Conservation (phyloP, 2,888 invertebrate genomes). For the Netelia virgata region DNA sequence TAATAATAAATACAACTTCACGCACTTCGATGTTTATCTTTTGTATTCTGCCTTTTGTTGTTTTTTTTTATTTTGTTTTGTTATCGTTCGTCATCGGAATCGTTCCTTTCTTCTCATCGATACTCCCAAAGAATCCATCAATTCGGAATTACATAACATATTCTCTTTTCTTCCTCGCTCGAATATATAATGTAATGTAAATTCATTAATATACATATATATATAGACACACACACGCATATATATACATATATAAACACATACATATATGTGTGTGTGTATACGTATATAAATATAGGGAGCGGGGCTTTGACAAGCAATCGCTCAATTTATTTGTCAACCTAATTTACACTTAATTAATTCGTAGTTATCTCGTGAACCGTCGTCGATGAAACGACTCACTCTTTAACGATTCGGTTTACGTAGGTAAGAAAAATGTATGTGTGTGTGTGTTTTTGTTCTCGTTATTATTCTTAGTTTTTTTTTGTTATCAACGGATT, state of each 20-base stretch:
- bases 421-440: constrained; percentile 50
- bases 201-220: constrained; percentile 9
- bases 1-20: constrained; percentile 69
- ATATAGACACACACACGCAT: constrained; percentile 10
- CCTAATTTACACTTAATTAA: constrained; percentile 52
- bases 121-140: constrained; percentile 6
- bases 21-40: constrained; percentile 38
- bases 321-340: constrained; percentile 47
- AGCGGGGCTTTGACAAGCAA: constrained; percentile 40
- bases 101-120: not conserved
- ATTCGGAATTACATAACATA: constrained; percentile 40
- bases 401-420: constrained; percentile 41
- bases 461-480: constrained; percentile 5
- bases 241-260: not conserved
- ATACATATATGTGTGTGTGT: not conserved
- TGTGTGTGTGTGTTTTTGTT: constrained; percentile 8
- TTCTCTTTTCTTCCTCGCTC: constrained; percentile 18
- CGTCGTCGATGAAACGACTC: constrained; percentile 34
- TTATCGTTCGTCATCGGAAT: not conserved
- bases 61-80: constrained; percentile 1
- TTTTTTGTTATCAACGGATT: not conserved
- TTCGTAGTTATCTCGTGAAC: constrained; percentile 23
- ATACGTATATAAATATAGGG: constrained; percentile 1
- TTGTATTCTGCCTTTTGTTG: not conserved
- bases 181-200: constrained; percentile 44